These are phyloP conservation scores for Clunio marinus DNA, from an alignment of 2,888 invertebrate genomes.

Conservation along the genomic window DNA sequence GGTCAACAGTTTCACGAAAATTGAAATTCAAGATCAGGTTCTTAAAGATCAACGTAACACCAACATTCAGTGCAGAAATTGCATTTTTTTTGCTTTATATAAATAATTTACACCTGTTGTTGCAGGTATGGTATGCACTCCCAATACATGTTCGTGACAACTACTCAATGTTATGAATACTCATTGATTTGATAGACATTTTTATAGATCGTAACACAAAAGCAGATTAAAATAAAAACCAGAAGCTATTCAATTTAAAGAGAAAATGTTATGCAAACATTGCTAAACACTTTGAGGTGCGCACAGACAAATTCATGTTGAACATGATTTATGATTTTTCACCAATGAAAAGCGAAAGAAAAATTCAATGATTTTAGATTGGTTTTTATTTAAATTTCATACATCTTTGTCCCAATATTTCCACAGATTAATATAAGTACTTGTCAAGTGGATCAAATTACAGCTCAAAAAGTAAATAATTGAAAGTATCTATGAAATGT, in stretches of 20 bases:
- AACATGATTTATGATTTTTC: constrained; percentile 15
- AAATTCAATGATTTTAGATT: no score
- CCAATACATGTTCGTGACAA: constrained; percentile 21
- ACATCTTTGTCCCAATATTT: no score
- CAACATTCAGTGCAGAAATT: no score
- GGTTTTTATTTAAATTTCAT: no score
- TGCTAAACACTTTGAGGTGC: neutral
- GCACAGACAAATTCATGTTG: constrained; percentile 15
- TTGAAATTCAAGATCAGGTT: no score
- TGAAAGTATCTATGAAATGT: no score
- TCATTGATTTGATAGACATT: constrained; percentile 27
- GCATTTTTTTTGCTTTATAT: no score
- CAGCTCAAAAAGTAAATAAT: no score
- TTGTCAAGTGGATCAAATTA: no score
- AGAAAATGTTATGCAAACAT: constrained; percentile 28
- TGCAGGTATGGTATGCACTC: neutral
- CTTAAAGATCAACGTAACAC: no score
- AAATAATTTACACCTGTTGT: constrained; percentile 19
- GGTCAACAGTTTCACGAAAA: no score
- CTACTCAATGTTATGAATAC: neutral
- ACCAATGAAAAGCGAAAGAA: neutral
- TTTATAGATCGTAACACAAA: neutral
- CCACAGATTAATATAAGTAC: no score
- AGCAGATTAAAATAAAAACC: constrained; percentile 25
- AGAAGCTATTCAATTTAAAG: constrained; percentile 19